Percentiles rank a stretch among this genome's conserved stretches.
Conservation (phyloP, 1,140 invertebrate species). For the Tenebrio molitor region DNA sequence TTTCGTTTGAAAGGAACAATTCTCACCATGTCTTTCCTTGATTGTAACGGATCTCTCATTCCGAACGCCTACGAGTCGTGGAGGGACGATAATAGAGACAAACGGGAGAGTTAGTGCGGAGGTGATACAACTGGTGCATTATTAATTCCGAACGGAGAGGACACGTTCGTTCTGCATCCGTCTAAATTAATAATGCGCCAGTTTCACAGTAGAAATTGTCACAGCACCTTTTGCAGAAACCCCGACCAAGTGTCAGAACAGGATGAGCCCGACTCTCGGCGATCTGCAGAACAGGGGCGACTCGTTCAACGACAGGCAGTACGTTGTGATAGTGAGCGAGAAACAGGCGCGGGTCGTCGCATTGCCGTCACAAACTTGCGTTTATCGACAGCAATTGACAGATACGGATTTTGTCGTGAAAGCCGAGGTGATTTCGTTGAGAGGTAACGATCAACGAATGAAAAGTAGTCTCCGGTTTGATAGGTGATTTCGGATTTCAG, state of each 20-base stretch:
- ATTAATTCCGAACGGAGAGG: too few relatives aligned
- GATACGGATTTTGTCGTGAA: slow-evolving; percentile 94
- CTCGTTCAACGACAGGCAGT: slow-evolving; percentile 85
- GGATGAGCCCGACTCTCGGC: slow-evolving; percentile 82
- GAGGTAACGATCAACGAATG: slow-evolving; percentile 74
- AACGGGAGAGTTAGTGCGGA: slow-evolving; percentile 77
- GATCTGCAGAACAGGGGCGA: slow-evolving; percentile 68
- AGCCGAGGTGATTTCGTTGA: slow-evolving; percentile 92
- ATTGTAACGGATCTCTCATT: slow-evolving; percentile 91
- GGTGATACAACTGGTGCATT: too few relatives aligned
- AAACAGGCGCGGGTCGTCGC: slow-evolving; percentile 95
- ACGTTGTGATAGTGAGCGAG: slow-evolving; percentile 93
- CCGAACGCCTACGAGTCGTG: slow-evolving; percentile 88
- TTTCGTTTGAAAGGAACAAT: slow-evolving; percentile 96
- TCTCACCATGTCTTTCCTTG: slow-evolving; percentile 94
- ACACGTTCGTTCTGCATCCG: too few relatives aligned
- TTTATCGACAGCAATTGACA: slow-evolving; percentile 87
- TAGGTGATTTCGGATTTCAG: too few relatives aligned
- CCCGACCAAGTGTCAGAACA: slow-evolving; percentile 74
- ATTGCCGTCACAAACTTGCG: slow-evolving; percentile 93
- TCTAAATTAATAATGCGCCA: too few relatives aligned
- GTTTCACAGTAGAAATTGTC: not conserved
- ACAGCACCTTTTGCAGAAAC: slow-evolving; percentile 67
- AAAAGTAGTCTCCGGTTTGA: too few relatives aligned
- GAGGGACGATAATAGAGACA: slow-evolving; percentile 84